A percentile compares a stretch with the other conserved stretches of the same genome.
Conservation (phyloP, 1,140 invertebrate species). For the Thaumetopoea pityocampa region DNA sequence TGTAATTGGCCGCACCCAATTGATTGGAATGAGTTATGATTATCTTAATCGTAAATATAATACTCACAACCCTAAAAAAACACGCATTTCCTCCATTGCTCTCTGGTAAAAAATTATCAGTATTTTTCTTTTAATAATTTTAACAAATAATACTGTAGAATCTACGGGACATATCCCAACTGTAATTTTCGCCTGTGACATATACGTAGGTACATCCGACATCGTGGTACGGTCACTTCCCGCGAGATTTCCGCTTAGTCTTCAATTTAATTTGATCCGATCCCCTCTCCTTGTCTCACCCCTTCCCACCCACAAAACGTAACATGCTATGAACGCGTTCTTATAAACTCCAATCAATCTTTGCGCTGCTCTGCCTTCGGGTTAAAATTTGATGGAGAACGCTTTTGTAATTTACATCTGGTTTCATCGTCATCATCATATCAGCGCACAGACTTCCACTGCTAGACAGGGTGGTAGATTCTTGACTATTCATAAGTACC, state of each 20-base stretch:
- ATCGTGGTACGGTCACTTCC: constrained; percentile 25
- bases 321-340: constrained; percentile 32
- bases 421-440: constrained; percentile 12
- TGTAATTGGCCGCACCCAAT: too few species aligned
- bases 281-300: constrained; percentile 16
- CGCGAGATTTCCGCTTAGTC: constrained; percentile 35
- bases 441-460: not conserved
- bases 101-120: too few species aligned
- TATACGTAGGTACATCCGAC: too few species aligned
- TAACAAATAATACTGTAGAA: not conserved
- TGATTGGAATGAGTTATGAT: too few species aligned
- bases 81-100: too few species aligned
- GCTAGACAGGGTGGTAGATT: too few species aligned
- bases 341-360: constrained; percentile 40
- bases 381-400: constrained; percentile 13
- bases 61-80: too few species aligned
- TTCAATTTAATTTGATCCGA: constrained; percentile 44
- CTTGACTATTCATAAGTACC: too few species aligned
- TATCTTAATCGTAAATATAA: too few species aligned
- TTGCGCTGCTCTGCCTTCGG: constrained; percentile 20
- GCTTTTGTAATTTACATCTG: constrained; percentile 4
- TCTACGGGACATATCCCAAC: not conserved
- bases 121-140: not conserved
- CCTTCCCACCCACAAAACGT: constrained; percentile 19
- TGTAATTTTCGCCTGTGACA: not conserved